A percentile compares a stretch with the other conserved stretches of the same genome.
Conservation (phyloP, 2,888 invertebrate species). For the Eilema caniola region DNA sequence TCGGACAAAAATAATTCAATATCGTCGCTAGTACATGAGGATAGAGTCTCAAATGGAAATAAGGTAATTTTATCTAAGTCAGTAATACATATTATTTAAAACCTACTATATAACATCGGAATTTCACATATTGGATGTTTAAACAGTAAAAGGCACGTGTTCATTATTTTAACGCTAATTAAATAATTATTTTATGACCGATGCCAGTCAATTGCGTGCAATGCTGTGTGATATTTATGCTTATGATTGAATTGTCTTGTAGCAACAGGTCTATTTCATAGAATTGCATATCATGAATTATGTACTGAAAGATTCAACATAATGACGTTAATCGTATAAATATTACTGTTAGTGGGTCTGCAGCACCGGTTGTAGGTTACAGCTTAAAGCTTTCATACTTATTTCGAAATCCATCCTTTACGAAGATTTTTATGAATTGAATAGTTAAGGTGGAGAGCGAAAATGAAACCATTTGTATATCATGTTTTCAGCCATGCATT, state of each 20-base stretch:
- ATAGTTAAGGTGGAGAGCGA: background rate
- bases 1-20: constrained; percentile 88
- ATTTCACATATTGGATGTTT: constrained; percentile 25
- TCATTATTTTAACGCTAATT: constrained; percentile 8
- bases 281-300: background rate
- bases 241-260: background rate
- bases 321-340: background rate
- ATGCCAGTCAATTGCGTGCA: background rate
- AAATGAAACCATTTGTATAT: background rate
- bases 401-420: background rate
- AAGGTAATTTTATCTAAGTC: constrained; percentile 73
- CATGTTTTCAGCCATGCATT: background rate
- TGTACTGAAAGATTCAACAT: background rate
- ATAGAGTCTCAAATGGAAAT: constrained; percentile 73
- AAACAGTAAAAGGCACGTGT: constrained; percentile 19
- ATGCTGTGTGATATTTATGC: constrained; percentile 9
- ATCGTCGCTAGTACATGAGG: constrained; percentile 87
- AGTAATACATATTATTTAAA: constrained; percentile 42
- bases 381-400: background rate
- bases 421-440: background rate
- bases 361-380: background rate
- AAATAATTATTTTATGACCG: constrained; percentile 15
- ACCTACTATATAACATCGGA: constrained; percentile 24
- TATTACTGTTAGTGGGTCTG: background rate
- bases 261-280: background rate